phyloP scores from a whole-genome alignment of 1,140 invertebrate genomes.

The Drosophila setifemur region DNA sequence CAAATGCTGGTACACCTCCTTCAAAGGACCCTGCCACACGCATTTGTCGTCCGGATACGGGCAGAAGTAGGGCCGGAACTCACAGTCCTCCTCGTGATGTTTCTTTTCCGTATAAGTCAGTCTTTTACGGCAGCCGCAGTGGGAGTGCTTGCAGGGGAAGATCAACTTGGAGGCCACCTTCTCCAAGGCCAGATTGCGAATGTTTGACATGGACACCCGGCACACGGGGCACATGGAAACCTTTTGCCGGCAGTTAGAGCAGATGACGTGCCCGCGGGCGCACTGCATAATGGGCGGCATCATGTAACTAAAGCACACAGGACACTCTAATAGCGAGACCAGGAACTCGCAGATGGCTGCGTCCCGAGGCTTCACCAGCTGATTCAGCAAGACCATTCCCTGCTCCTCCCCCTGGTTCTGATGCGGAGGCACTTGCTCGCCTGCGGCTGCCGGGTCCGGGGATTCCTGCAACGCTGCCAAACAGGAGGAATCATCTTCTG shows the following conservation, averaged over 20 bases:
- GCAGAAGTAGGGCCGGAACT: slow-evolving; percentile 97
- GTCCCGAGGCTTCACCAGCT: neutral
- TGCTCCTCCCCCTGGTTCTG: slow-evolving; percentile 2
- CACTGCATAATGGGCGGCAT: slow-evolving; percentile 97
- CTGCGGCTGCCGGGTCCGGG: neutral
- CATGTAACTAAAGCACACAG: slow-evolving; percentile 99
- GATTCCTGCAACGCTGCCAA: neutral
- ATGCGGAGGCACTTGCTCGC: neutral
- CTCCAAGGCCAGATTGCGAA: slow-evolving; percentile 99
- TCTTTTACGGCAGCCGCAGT: slow-evolving; percentile 94
- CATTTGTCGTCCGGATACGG: slow-evolving; percentile 99
- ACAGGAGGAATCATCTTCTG: neutral
- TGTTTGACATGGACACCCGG: slow-evolving; percentile 96
- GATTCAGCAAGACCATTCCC: neutral
- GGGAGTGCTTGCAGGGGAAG: slow-evolving; percentile 99
- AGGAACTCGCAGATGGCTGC: slow-evolving; percentile 87
- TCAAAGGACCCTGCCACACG: slow-evolving; percentile 98
- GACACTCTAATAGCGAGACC: slow-evolving; percentile 98
- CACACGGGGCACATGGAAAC: slow-evolving; percentile 98
- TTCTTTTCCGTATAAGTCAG: slow-evolving; percentile 97
- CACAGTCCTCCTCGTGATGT: slow-evolving; percentile 98
- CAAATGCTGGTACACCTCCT: slow-evolving; percentile 97
- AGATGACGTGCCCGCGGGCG: slow-evolving; percentile 93
- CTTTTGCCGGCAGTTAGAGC: slow-evolving; percentile 97
- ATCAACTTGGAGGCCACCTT: slow-evolving; percentile 98